A percentile compares a stretch with the other conserved stretches of the same genome.
Evolutionary conservation across 2,113 vertebrate genomes (phyloP).

Genomic region (Pygoscelis adeliae): DNA sequence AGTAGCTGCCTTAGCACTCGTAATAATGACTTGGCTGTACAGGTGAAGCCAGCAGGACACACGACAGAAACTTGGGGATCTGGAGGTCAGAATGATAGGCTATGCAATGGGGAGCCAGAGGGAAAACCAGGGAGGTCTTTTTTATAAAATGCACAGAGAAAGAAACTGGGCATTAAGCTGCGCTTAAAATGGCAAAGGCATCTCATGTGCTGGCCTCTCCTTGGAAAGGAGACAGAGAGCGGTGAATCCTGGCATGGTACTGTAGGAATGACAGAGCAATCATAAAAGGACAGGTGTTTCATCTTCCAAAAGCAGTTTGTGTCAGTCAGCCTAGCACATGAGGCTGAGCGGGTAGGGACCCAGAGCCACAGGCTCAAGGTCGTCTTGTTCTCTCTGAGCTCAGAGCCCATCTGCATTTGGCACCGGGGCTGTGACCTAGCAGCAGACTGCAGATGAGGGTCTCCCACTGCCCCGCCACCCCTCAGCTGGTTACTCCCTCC

Average conservation of each 20-base stretch:
- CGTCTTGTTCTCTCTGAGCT: background rate
- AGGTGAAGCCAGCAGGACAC: background rate
- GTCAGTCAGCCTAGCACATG: background rate
- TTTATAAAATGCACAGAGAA: background rate
- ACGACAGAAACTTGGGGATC: background rate
- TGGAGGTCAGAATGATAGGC: background rate
- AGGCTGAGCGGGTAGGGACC: background rate
- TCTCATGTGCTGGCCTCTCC: background rate
- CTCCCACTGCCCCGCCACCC: accelerated
- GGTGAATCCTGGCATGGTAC: background rate
- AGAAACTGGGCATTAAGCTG: background rate
- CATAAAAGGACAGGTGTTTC: background rate
- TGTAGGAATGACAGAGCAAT: background rate
- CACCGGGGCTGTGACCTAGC: background rate
- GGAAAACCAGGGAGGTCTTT: background rate
- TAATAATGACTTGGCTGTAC: background rate
- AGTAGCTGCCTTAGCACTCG: background rate
- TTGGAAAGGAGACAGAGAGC: background rate
- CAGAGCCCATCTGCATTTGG: background rate
- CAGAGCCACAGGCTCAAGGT: background rate
- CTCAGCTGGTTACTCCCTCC: background rate
- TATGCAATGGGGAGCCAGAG: background rate
- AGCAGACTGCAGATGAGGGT: background rate
- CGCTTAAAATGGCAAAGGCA: background rate
- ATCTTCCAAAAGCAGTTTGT: background rate